A percentile compares a stretch with the other conserved stretches of the same genome.
phyloP scores from a whole-genome alignment of 2,797 vertebrate species.

The Psittacula derbiana region DNA sequence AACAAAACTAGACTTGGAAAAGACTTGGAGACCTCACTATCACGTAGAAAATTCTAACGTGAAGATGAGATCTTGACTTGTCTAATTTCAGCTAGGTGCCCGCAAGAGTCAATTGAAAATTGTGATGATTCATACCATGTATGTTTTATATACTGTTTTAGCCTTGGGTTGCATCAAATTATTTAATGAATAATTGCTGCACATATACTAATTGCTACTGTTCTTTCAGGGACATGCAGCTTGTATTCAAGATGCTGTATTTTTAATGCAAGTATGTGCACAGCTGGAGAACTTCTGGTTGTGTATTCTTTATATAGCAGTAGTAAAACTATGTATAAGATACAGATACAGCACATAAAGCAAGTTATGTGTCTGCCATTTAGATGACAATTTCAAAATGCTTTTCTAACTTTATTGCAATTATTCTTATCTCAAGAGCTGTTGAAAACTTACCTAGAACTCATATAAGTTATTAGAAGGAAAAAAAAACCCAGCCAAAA shows the following conservation, averaged over 20 bases:
- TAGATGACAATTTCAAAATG: not conserved
- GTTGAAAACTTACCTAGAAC: not conserved
- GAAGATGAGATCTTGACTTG: not conserved
- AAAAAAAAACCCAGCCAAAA: not conserved
- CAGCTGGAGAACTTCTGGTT: not conserved
- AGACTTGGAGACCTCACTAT: not conserved
- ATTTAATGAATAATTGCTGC: not conserved
- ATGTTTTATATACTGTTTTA: not conserved
- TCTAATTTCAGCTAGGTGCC: rapidly evolving
- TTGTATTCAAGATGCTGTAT: not conserved
- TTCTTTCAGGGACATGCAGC: not conserved
- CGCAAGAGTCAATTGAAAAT: not conserved
- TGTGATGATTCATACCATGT: not conserved
- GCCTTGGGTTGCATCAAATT: not conserved
- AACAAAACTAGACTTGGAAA: not conserved
- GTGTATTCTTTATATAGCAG: not conserved
- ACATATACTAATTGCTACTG: not conserved
- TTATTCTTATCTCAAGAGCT: not conserved
- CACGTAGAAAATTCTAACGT: not conserved
- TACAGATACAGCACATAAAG: not conserved
- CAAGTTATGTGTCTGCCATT: not conserved
- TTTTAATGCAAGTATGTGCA: not conserved
- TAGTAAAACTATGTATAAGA: not conserved
- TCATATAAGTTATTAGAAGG: not conserved
- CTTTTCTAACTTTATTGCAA: not conserved